phyloP scores from a whole-genome alignment of 2,113 vertebrate species.

The Rhineura floridana region DNA sequence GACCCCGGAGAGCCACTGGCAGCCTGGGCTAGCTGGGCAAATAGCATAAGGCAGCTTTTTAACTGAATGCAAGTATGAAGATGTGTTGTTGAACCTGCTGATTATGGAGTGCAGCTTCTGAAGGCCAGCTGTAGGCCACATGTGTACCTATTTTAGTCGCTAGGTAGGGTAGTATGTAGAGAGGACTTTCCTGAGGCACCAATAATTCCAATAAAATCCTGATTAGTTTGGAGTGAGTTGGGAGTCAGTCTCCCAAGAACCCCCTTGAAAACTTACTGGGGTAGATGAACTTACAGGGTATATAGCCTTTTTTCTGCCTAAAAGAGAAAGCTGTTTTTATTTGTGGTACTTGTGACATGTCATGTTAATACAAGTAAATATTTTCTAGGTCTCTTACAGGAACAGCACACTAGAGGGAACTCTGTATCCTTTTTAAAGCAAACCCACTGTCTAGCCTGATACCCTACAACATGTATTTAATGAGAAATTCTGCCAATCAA shows the following conservation, averaged over 20 bases:
- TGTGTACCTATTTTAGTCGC: background rate
- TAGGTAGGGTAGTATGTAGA: background rate
- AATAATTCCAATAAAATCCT: background rate
- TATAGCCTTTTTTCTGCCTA: background rate
- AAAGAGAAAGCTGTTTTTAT: background rate
- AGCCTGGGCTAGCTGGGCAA: background rate
- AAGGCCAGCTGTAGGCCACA: background rate
- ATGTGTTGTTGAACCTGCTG: too few species aligned
- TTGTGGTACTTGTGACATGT: background rate
- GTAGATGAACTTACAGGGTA: background rate
- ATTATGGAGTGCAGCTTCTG: background rate
- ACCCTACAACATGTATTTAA: background rate
- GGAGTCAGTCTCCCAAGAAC: too few species aligned
- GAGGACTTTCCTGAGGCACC: background rate
- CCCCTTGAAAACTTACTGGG: background rate
- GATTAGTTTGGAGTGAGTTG: background rate
- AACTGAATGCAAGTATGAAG: background rate
- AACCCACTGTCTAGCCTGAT: background rate
- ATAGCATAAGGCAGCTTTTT: background rate
- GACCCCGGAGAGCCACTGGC: background rate
- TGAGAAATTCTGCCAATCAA: background rate
- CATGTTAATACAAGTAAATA: background rate
- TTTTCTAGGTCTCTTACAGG: background rate
- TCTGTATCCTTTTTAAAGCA: background rate
- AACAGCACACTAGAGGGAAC: background rate